Evolutionary conservation across 2,888 invertebrate genomes (phyloP).

Genomic region (Trissolcus japonicus): DNA sequence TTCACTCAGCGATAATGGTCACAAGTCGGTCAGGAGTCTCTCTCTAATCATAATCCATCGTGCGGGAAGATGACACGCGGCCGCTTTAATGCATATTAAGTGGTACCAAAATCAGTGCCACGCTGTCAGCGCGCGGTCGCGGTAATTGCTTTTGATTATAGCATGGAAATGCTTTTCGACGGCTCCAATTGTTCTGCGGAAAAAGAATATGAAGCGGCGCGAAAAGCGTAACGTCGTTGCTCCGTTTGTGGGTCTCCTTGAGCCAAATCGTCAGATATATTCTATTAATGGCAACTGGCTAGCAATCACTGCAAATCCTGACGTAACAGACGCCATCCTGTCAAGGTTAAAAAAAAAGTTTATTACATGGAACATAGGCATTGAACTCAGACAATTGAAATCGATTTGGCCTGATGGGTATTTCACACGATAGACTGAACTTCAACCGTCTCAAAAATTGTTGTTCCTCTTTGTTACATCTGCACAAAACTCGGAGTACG

Average conservation of each 20-base stretch:
- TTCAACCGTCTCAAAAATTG: no score
- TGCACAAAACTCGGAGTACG: no score
- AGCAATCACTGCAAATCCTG: constrained; percentile 47
- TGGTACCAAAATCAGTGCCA: constrained; percentile 18
- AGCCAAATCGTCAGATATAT: constrained; percentile 62
- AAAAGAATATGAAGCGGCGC: constrained; percentile 27
- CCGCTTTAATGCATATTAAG: constrained; percentile 47
- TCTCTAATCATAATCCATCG: constrained; percentile 42
- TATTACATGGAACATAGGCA: constrained; percentile 31
- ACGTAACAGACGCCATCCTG: constrained; percentile 36
- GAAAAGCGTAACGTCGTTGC: constrained; percentile 40
- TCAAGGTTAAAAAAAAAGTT: constrained; percentile 46
- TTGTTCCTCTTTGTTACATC: no score
- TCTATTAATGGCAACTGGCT: constrained; percentile 55
- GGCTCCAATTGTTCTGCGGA: constrained; percentile 33
- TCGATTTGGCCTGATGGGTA: constrained; percentile 27
- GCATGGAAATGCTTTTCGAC: constrained; percentile 28
- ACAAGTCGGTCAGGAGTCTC: constrained; percentile 7
- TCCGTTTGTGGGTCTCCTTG: constrained; percentile 63
- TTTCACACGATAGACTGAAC: not conserved
- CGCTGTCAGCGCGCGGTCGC: constrained; percentile 11
- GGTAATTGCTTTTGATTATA: constrained; percentile 25
- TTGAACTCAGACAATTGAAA: constrained; percentile 37
- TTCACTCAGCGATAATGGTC: constrained; percentile 18
- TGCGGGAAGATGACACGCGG: constrained; percentile 34